Base-by-base conservation (phyloP, 2,113 vertebrate genomes). In the Calidris pugnax region DNA sequence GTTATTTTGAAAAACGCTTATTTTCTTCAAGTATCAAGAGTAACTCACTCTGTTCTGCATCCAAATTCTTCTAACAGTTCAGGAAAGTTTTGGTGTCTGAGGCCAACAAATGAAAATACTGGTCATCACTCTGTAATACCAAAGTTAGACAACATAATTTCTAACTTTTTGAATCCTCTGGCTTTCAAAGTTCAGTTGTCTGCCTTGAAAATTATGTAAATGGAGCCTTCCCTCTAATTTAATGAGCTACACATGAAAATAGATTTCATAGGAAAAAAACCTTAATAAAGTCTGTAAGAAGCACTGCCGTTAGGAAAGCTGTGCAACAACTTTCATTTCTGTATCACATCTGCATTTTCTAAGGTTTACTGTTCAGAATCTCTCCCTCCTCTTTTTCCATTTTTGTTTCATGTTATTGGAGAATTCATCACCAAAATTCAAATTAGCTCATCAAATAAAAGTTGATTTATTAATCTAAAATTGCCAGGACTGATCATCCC, bases 201-300 rank as follows among this genome's bases (percentile, higher is more conserved):
- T 62, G 47, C 76, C 80, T 85, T 93, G 67, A 81, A 95, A 96
- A 96, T 62, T 71, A 92, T 53, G 39, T 28, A 39, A 73, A 28
- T 45, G 22, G 55, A 45, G 9, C 14, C 37, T 72, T 68, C 74
- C 3, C 2, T 7, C 30, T 79, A 83, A 69, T 47, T 10, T 82
- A 87, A 81, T 51, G 33, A 82, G 75, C 39, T 39, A 14, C 23
- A 83, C 24, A 30, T 57, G 45, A 72, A 86, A 91, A 69, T 3
- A 74, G 19, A n/a, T 8, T 30, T 53, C 48, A 80, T 33, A 21
- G 20, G 12, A n/a, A 55, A 81, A 62, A 27, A 56, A 47, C 4
- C 5, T 37, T 76, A 43, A 69, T 75, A 51, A 83, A 76, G 19
- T 12, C n/a, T 80, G 4, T 77, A 48, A 73, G 71, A 77, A 78